Conservation (phyloP, 1,140 invertebrate genomes). For the Reticulitermes speratus region DNA sequence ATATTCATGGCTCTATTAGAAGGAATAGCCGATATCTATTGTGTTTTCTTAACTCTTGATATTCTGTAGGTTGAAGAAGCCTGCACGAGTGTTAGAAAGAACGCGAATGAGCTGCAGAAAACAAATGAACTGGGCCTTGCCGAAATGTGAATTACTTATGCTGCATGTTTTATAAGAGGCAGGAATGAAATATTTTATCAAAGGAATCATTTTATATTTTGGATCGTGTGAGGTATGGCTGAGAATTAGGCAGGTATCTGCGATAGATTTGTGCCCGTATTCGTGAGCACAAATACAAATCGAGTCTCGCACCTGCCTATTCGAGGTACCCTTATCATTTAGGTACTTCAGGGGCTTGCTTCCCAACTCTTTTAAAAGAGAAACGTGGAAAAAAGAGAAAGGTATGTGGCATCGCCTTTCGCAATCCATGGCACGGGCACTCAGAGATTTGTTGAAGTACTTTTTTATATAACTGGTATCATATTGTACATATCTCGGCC, state of each 20-base stretch:
- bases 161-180: neutral
- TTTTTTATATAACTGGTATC: neutral
- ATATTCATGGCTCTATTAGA: no score
- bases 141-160: no score
- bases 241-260: neutral
- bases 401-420: no score
- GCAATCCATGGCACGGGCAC: neutral
- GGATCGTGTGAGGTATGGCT: neutral
- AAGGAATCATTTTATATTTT: neutral
- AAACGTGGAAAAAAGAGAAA: neutral
- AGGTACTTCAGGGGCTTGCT: neutral
- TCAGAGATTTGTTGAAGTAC: neutral
- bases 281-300: neutral
- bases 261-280: neutral
- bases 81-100: no score
- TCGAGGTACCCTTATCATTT: neutral
- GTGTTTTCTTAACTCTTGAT: no score
- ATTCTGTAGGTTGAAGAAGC: no score
- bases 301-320: neutral
- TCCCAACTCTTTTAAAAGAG: neutral
- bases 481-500: neutral
- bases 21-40: no score
- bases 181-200: neutral
- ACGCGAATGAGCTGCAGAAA: no score
- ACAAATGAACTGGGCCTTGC: no score